Evolutionary conservation across 2,888 invertebrate genomes (phyloP).

Genomic region (Amiota mariae): DNA sequence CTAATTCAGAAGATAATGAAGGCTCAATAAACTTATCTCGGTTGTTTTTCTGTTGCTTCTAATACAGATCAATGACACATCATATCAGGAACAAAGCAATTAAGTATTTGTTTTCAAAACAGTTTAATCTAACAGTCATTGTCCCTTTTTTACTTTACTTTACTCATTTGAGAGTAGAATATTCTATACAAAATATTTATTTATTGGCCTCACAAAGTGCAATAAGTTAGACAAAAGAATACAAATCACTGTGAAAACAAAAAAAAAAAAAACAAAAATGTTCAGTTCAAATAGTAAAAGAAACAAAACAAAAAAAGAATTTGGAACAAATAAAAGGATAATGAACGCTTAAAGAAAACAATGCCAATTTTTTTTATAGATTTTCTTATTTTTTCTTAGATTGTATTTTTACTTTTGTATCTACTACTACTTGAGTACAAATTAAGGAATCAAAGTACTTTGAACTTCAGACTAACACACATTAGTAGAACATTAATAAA

Average conservation of each 20-base stretch:
- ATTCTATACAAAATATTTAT: neutral
- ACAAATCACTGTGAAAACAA: neutral
- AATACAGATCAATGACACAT: slow-evolving; percentile 30
- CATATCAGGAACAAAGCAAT: slow-evolving; percentile 16
- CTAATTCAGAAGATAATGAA: too few relatives aligned
- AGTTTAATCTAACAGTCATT: slow-evolving; percentile 17
- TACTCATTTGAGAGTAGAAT: neutral
- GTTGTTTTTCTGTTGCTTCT: neutral
- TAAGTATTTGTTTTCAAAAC: slow-evolving; percentile 7
- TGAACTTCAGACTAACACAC: slow-evolving; percentile 12
- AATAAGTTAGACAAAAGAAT: slow-evolving; percentile 16
- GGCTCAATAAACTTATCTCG: too few relatives aligned
- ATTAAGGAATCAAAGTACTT: neutral
- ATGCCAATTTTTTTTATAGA: slow-evolving; percentile 13
- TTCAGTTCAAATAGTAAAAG: neutral
- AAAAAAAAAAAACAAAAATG: too few relatives aligned
- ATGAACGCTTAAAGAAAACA: slow-evolving; percentile 48
- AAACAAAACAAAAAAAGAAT: slow-evolving; percentile 16
- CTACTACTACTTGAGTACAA: neutral
- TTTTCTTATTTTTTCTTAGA: neutral
- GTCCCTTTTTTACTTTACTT: neutral
- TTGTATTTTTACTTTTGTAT: neutral
- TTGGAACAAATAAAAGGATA: slow-evolving; percentile 44
- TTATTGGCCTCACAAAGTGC: neutral
- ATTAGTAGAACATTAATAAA: neutral